Evolutionary conservation across 1,140 invertebrate genomes (phyloP), one percentile per base, ranked within the genome.

Genomic region (Hylaeus volcanicus): DNA sequence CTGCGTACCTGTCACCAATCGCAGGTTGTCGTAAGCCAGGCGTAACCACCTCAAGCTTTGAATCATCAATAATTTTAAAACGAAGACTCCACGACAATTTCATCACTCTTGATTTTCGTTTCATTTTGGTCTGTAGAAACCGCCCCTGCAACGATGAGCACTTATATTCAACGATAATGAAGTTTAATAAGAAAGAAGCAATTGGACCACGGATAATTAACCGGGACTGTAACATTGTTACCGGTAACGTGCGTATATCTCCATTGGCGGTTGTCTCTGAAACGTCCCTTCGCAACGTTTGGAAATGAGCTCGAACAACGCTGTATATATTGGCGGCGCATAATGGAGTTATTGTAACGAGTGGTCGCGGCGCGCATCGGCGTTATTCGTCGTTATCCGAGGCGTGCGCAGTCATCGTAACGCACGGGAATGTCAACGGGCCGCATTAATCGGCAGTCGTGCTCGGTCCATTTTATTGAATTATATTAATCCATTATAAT

Each of bases 301-400:
- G 39, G 74, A 85, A 86, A 85, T 85, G 81, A 86, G 80, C 83
- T 41, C 63, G 60, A 72, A 51, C 60, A 65, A 69, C 79, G 73
- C 64, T 82, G 79, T 85, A 75, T 85, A 75, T 86, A 86, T 86
- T 76, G 76, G 84, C 68, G 65, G 43, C 70, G 74, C 79, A 85
- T 86, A 86, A 86, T 86, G 26, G 74, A 86, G 79, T 86, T 86
- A 85, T 85, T 79, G 83, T 86, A 86, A 86, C 77, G 84, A 86
- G 81, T 83, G 74, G 63, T 48, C 70, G 71, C 70, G 55, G 72
- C 58, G 70, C 69, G 51, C 48, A 64, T 55, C 69, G 65, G 61
- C 79, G 72, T 81, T 86, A 74, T 77, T 86, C 75, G 82, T 74
- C 76, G 80, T 84, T 85, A 68, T 86, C 81, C 74, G 74, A 9